These are phyloP conservation scores for Nomada fabriciana DNA, from an alignment of 2,888 invertebrate species.

Conservation along the genomic window DNA sequence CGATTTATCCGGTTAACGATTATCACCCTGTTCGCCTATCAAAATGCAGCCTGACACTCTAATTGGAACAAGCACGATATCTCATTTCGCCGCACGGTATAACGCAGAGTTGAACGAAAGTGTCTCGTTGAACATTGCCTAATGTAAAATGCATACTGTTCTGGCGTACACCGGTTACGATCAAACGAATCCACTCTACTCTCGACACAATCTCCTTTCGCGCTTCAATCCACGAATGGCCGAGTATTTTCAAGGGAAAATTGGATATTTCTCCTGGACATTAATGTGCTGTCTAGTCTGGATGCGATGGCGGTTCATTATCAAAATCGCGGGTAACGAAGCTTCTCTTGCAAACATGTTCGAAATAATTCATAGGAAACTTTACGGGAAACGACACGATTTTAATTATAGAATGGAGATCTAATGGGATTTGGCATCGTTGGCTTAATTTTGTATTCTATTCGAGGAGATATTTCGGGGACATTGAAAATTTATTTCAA, in stretches of 20 bases:
- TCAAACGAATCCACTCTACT: constrained; percentile 13
- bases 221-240: neutral
- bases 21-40: constrained; percentile 22
- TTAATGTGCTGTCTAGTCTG: neutral
- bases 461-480: too few species aligned
- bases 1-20: constrained; percentile 26
- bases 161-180: constrained; percentile 10
- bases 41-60: constrained; percentile 36
- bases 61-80: constrained; percentile 40
- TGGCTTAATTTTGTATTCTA: too few species aligned
- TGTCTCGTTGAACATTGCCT: constrained; percentile 30
- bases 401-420: too few species aligned
- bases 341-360: neutral
- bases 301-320: neutral
- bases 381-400: too few species aligned
- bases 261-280: neutral
- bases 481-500: too few species aligned
- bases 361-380: neutral
- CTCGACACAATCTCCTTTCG: neutral
- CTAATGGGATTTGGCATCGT: too few species aligned
- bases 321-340: too few species aligned
- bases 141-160: constrained; percentile 5
- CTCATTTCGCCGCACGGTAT: constrained; percentile 24
- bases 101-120: constrained; percentile 43
- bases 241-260: neutral